A percentile compares a stretch with the other conserved stretches of the same genome.
Evolutionary conservation across 2,797 vertebrate species (phyloP).

Genomic region (Poecilia velifera): DNA sequence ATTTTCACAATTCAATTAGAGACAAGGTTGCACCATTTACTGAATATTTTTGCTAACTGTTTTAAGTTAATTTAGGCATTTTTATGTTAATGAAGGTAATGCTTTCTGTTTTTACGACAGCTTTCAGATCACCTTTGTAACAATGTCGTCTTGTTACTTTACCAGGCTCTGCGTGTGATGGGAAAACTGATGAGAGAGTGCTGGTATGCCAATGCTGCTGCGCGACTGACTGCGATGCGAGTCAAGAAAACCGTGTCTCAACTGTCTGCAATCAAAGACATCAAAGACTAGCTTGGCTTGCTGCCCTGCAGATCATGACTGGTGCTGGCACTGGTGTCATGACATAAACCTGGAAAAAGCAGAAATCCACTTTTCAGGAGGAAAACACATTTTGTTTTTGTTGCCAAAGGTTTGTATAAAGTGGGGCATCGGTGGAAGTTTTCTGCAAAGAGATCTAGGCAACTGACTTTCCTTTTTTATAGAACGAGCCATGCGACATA

Average conservation of each 20-base stretch:
- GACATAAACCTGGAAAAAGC: conserved; percentile 22
- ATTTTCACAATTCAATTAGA: not conserved
- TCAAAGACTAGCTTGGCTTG: conserved; percentile 81
- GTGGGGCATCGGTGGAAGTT: conserved; percentile 29
- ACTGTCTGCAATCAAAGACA: conserved; percentile 84
- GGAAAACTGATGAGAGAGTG: conserved; percentile 96
- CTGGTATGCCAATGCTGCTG: conserved; percentile 90
- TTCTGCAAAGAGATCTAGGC: conserved; percentile 29
- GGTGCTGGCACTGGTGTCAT: conserved; percentile 42
- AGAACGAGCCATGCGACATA: conserved; percentile 53
- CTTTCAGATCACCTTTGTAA: not conserved
- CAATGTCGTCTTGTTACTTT: conserved; percentile 17
- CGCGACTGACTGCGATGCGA: conserved; percentile 93
- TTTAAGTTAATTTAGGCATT: not conserved
- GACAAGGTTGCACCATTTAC: not conserved
- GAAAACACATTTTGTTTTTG: conserved; percentile 22
- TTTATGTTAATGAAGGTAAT: not conserved
- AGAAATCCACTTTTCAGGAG: conserved; percentile 49
- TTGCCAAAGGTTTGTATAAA: conserved; percentile 70
- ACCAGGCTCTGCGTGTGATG: conserved; percentile 91
- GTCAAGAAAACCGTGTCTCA: conserved; percentile 96
- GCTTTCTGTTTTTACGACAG: not conserved
- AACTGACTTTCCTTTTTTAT: conserved; percentile 24
- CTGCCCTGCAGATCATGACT: conserved; percentile 16
- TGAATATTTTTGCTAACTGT: not conserved